Conservation (phyloP, 1,140 invertebrate genomes). For the Leptoteleia sp. region DNA sequence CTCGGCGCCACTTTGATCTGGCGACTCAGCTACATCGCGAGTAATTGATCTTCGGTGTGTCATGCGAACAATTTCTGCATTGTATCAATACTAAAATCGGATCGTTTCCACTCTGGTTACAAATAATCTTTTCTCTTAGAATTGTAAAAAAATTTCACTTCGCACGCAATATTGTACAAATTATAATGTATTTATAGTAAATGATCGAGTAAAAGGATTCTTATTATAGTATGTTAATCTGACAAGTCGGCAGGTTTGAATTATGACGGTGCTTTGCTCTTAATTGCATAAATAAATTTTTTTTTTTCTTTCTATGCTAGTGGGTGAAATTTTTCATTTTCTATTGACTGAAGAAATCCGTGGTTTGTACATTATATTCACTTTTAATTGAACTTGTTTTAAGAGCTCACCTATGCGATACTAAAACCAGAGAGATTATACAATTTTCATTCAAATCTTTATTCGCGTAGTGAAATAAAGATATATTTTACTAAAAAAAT, state of each 20-base stretch:
- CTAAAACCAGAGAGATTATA: not conserved
- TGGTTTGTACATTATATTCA: conserved; percentile 2
- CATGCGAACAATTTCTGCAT: conserved; percentile 6
- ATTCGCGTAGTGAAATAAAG: too few relatives aligned
- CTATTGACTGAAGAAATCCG: not conserved
- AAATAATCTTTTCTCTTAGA: conserved; percentile 55
- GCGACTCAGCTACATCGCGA: conserved; percentile 5
- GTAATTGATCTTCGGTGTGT: conserved; percentile 4
- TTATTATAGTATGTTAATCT: conserved; percentile 44
- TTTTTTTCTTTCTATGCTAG: conserved; percentile 23
- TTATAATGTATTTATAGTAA: conserved; percentile 50
- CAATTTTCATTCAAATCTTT: too few relatives aligned
- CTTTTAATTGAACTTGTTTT: conserved; percentile 1
- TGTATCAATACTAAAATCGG: conserved; percentile 38
- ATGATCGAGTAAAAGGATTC: conserved; percentile 56
- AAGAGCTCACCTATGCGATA: not conserved
- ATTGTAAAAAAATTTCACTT: conserved; percentile 61
- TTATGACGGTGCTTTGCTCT: conserved; percentile 8
- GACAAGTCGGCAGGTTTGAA: conserved; percentile 27
- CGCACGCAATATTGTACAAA: conserved; percentile 57
- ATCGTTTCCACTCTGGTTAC: conserved; percentile 57
- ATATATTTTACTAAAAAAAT: too few relatives aligned
- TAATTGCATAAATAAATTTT: conserved; percentile 19
- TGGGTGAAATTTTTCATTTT: conserved; percentile 31
- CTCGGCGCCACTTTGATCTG: conserved; percentile 5